phyloP scores from a whole-genome alignment of 2,113 vertebrate species.

The Microcebus lehilahytsara region DNA sequence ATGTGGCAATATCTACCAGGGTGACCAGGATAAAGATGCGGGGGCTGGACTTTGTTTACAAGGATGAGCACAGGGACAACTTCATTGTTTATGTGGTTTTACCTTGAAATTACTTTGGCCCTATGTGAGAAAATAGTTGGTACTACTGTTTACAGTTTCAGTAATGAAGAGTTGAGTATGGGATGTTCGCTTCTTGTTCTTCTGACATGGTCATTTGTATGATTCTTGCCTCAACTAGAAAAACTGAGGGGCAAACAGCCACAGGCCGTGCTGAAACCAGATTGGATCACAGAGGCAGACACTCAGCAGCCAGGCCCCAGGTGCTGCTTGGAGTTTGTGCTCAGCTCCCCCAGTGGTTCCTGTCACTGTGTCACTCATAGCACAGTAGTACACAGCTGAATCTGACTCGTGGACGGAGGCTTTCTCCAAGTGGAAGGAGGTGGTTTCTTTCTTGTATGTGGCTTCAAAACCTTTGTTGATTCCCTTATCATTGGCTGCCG shows the following conservation, averaged over 20 bases:
- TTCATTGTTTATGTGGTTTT: neutral
- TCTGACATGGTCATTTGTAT: neutral
- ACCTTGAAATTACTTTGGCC: neutral
- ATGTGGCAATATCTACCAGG: neutral
- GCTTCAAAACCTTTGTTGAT: slow-evolving; percentile 38
- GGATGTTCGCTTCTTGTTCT: neutral
- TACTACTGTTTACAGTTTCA: neutral
- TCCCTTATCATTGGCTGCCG: fast-evolving
- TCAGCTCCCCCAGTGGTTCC: slow-evolving; percentile 23
- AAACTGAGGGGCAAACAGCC: neutral
- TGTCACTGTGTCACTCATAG: slow-evolving; percentile 23
- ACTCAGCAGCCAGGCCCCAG: fast-evolving
- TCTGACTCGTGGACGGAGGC: neutral
- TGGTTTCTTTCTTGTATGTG: neutral
- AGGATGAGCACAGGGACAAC: no score
- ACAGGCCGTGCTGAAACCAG: neutral
- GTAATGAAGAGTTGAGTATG: fast-evolving
- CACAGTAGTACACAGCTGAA: slow-evolving; percentile 65
- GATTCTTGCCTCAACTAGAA: neutral
- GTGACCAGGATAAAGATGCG: neutral
- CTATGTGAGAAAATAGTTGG: neutral
- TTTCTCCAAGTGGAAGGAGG: slow-evolving; percentile 58
- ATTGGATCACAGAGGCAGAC: neutral
- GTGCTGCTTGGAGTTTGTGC: neutral
- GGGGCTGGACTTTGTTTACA: neutral